Evolutionary conservation across 1,140 invertebrate species (phyloP), one percentile per base, ranked within the genome.

Genomic region (Triops cancriformis): DNA sequence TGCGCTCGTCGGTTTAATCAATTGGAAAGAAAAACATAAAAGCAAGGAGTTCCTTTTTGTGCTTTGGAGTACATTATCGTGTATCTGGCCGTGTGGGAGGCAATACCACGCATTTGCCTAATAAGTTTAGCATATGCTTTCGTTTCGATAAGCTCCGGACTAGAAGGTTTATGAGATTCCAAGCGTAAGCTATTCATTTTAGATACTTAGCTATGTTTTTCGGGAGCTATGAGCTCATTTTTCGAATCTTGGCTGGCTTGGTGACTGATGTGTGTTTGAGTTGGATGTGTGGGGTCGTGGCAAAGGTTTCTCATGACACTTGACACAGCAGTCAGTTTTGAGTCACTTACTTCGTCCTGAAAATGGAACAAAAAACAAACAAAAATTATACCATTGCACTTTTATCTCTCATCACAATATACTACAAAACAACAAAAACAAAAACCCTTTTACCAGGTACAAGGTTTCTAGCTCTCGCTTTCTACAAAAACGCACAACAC

Each of bases 231-330:
- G 51, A 64, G 51, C 51, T 64, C 51, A 18, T 64, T 64, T 64
- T 18, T 23, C 18, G 14, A 64, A 64, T 64, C 51, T 64, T 64
- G 51, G 51, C 18, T 23, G 14, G 51, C 51, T 18, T 64, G 51
- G 51, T n/a, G 51, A 64, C 51, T 64, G 51, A 64, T 64, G 51
- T 64, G 51, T 64, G 51, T 64, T 64, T 64, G 51, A 64, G 51
- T 64, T 18, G 14, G 51, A 64, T 64, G n/a, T 64, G 51, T 64
- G 51, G 51, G 51, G 51, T 64, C 51, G 51, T 64, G 9, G 18
- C 51, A 64, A 64, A 64, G 51, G n/a, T 64, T 64, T 64, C n/a
- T 64, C 51, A 14, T 64, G 18, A 64, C 51, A 64, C 51, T 64
- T 64, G 51, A 64, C 51, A 64, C 51, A 64, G 51, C 51, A 64